Evolutionary conservation across 2,113 vertebrate genomes (phyloP).

Genomic region (Cyphomyrus discorhynchus): DNA sequence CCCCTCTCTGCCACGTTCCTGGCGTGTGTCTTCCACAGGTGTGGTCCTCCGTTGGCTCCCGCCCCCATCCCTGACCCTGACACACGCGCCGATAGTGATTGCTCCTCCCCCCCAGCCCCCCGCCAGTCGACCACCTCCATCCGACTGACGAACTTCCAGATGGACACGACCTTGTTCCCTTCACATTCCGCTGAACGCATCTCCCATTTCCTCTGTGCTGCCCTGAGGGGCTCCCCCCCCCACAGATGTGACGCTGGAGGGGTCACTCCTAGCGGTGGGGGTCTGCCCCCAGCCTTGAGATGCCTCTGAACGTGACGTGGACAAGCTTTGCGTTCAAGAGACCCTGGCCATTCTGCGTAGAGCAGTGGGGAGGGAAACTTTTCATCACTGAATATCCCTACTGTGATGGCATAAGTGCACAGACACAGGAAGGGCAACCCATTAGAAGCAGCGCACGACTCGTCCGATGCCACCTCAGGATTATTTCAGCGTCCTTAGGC

Average conservation of each 20-base stretch:
- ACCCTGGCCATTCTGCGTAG: neutral
- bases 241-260: slow-evolving; percentile 24
- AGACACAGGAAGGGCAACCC: neutral
- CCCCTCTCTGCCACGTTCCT: slow-evolving; percentile 59
- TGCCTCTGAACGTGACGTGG: slow-evolving; percentile 42
- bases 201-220: slow-evolving; percentile 23
- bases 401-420: neutral
- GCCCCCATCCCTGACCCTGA: slow-evolving; percentile 62
- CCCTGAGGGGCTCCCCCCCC: neutral
- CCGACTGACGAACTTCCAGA: slow-evolving; percentile 32
- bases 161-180: slow-evolving; percentile 59
- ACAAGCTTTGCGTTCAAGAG: slow-evolving; percentile 7
- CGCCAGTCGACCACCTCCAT: slow-evolving; percentile 11
- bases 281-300: slow-evolving; percentile 55
- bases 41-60: slow-evolving; percentile 50
- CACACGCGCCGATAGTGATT: slow-evolving; percentile 12
- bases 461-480: neutral
- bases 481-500: neutral
- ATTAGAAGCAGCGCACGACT: neutral
- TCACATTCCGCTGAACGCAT: slow-evolving; percentile 41
- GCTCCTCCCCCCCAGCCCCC: neutral
- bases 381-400: neutral
- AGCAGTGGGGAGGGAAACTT: neutral
- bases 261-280: slow-evolving; percentile 21
- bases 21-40: slow-evolving; percentile 66